phyloP scores from a whole-genome alignment of 2,888 invertebrate genomes.

The Andrena flavipes region DNA sequence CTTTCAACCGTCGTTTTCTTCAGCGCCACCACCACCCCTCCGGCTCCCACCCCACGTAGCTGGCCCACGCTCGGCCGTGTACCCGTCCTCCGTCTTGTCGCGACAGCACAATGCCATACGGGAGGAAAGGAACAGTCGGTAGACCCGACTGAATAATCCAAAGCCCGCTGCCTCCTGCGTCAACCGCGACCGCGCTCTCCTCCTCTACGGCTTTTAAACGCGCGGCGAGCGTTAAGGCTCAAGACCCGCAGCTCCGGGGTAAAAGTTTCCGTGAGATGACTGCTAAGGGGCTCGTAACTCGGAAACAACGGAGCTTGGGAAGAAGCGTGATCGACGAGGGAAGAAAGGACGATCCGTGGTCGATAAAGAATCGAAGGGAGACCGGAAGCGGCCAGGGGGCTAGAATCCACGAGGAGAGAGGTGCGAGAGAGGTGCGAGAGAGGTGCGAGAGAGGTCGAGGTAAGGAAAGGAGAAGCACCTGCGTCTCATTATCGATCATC shows the following conservation, averaged over 20 bases:
- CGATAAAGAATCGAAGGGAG: not conserved
- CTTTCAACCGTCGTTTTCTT: slow-evolving; percentile 80
- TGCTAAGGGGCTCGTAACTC: not conserved
- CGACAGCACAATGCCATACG: slow-evolving; percentile 58
- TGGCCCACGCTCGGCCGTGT: slow-evolving; percentile 28
- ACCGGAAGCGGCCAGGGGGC: slow-evolving; percentile 27
- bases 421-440: not conserved
- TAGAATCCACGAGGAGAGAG: not conserved
- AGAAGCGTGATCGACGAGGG: not conserved
- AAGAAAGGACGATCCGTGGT: not conserved
- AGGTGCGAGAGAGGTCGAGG: not conserved
- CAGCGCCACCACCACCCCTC: slow-evolving; percentile 61
- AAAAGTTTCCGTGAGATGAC: not conserved
- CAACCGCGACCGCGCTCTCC: not conserved
- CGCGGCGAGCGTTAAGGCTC: not conserved
- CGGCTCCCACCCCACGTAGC: slow-evolving; percentile 73
- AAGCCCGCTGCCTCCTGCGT: slow-evolving; percentile 12
- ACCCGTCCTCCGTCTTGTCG: slow-evolving; percentile 44
- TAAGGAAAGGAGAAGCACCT: slow-evolving; percentile 66
- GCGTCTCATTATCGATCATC: slow-evolving; percentile 78
- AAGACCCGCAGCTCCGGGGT: not conserved
- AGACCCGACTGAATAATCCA: slow-evolving; percentile 3
- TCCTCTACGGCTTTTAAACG: not conserved
- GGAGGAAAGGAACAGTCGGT: slow-evolving; percentile 38
- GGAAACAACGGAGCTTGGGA: not conserved